Percentiles rank a stretch among this genome's conserved stretches.
These are phyloP conservation scores for Nephrotoma flavescens DNA, from an alignment of 2,888 invertebrate species.

Conservation along the genomic window DNA sequence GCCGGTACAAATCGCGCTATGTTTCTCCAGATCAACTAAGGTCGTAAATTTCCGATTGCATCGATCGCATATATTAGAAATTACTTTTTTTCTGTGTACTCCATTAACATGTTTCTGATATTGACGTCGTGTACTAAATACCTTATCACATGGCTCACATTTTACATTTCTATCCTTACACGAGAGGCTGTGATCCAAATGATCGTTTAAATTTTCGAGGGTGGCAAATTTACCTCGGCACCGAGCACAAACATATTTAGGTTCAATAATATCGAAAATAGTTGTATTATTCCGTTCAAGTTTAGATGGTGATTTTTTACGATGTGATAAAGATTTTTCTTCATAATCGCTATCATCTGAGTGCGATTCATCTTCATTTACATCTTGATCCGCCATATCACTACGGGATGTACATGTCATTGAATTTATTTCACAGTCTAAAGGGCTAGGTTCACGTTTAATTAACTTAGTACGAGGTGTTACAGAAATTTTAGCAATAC, in stretches of 20 bases:
- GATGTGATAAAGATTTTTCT: not conserved
- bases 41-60: not conserved
- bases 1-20: not conserved
- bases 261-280: not conserved
- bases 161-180: not conserved
- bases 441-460: not conserved
- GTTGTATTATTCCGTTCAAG: not conserved
- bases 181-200: not conserved
- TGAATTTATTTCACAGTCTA: not conserved
- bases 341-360: not conserved
- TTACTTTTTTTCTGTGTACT: not conserved
- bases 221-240: not conserved
- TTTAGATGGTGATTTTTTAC: not conserved
- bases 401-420: not conserved
- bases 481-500: not conserved
- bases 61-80: not conserved
- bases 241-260: not conserved
- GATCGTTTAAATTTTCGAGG: not conserved
- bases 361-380: not conserved
- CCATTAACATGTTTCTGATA: not conserved
- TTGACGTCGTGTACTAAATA: not conserved
- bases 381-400: not conserved
- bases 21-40: not conserved
- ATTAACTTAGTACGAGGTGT: not conserved
- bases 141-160: not conserved